These are phyloP conservation scores for Hypsibius dujardini DNA, from an alignment of 1,140 invertebrate genomes.

Conservation along the genomic window DNA sequence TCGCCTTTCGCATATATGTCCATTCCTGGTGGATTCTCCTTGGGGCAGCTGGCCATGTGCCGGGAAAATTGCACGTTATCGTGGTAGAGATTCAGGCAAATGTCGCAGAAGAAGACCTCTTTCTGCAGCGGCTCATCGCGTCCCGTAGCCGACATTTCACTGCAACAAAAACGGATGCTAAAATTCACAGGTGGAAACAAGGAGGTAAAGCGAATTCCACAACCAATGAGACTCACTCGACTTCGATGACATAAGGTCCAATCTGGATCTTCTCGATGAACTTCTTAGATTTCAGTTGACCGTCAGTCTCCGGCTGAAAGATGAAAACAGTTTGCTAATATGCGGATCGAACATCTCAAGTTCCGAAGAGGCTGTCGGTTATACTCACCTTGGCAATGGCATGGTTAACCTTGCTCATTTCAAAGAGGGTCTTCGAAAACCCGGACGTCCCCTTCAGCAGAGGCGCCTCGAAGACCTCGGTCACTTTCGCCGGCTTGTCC, in stretches of 20 bases:
- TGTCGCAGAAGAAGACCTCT: conserved; percentile 10
- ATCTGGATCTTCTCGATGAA: conserved; percentile 8
- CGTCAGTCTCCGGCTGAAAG: no score
- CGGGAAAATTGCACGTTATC: not conserved
- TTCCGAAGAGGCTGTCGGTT: no score
- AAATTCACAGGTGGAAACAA: not conserved
- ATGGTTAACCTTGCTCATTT: conserved; percentile 2
- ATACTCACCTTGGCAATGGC: not conserved
- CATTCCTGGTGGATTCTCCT: not conserved
- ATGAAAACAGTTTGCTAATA: no score
- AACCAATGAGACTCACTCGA: not conserved
- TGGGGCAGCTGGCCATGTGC: not conserved
- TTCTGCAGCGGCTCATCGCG: conserved; percentile 9
- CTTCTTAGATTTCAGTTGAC: no score
- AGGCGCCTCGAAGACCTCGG: not conserved
- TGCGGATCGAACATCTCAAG: no score
- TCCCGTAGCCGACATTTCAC: conserved; percentile 1
- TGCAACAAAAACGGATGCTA: not conserved
- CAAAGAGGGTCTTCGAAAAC: not conserved
- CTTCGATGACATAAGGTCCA: not conserved
- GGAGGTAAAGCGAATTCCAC: not conserved
- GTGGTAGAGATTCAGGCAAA: not conserved
- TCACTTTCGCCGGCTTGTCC: not conserved
- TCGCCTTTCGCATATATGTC: not conserved
- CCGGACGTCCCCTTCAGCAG: not conserved